These are phyloP conservation scores for Carcina quercana DNA, from an alignment of 2,888 invertebrate genomes.

Conservation along the genomic window DNA sequence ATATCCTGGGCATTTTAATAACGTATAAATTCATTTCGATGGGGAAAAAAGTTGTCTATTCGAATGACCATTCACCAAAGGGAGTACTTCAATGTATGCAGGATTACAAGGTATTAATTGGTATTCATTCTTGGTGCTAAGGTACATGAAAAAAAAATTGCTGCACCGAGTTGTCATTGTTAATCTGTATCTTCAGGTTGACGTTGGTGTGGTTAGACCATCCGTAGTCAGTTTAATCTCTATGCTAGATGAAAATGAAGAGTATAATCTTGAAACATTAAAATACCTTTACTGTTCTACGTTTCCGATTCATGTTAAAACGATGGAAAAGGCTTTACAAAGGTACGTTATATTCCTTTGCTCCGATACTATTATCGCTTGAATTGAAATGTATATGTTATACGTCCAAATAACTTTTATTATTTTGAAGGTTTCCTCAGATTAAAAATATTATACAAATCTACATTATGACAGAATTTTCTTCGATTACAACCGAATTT, in stretches of 20 bases:
- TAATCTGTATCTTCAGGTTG: slow-evolving; percentile 26
- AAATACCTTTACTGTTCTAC: slow-evolving; percentile 46
- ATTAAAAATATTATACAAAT: slow-evolving; percentile 42
- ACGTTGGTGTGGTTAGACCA: slow-evolving; percentile 44
- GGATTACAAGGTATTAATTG: slow-evolving; percentile 27
- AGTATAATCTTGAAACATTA: slow-evolving; percentile 39
- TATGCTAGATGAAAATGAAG: slow-evolving; percentile 29
- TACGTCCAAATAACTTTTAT: too few species aligned
- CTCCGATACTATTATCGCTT: too few species aligned
- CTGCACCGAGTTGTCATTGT: too few species aligned
- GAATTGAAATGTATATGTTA: too few species aligned
- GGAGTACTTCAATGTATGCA: slow-evolving; percentile 31
- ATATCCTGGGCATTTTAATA: slow-evolving; percentile 50
- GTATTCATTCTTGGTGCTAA: background rate
- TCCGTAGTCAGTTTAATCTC: slow-evolving; percentile 32
- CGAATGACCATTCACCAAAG: slow-evolving; percentile 21
- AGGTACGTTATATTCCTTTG: too few species aligned
- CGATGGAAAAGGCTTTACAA: slow-evolving; percentile 40
- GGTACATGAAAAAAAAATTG: too few species aligned
- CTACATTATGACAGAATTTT: slow-evolving; percentile 55
- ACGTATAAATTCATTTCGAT: slow-evolving; percentile 43
- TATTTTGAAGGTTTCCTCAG: slow-evolving; percentile 36
- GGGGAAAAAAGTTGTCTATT: slow-evolving; percentile 43
- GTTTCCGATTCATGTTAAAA: slow-evolving; percentile 44
- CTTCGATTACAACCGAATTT: slow-evolving; percentile 46